Percentiles rank a stretch among this genome's conserved stretches.
Conservation (phyloP, 1,140 invertebrate species). For the Lineus longissimus region DNA sequence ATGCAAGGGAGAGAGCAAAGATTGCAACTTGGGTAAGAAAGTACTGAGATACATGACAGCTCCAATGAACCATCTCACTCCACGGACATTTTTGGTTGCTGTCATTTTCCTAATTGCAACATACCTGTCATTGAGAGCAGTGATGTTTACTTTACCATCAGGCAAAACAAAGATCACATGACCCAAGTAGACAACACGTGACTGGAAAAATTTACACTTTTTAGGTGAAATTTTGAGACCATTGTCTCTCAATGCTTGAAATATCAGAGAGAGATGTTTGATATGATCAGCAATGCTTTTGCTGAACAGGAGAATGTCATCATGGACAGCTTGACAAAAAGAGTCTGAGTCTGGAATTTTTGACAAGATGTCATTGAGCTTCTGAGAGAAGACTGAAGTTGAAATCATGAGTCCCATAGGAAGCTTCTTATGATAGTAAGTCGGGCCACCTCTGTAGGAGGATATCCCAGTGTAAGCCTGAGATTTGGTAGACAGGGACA, state of each 20-base stretch:
- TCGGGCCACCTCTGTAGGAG: not conserved
- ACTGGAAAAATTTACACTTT: no score
- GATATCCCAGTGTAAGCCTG: not conserved
- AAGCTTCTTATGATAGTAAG: no score
- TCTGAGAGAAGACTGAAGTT: no score
- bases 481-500: not conserved
- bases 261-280: not conserved
- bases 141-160: not conserved
- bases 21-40: not conserved
- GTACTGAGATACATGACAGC: not conserved
- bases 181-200: not conserved
- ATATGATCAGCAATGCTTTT: not conserved
- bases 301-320: not conserved
- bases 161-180: not conserved
- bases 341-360: no score
- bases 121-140: not conserved
- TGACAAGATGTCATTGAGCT: no score
- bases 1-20: not conserved
- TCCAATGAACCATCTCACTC: not conserved
- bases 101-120: not conserved
- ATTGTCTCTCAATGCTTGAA: not conserved
- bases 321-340: no score
- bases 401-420: no score
- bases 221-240: not conserved
- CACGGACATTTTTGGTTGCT: no score